A percentile compares a stretch with the other conserved stretches of the same genome.
These are phyloP conservation scores for Microctonus brassicae DNA, from an alignment of 2,888 invertebrate species.

Conservation along the genomic window DNA sequence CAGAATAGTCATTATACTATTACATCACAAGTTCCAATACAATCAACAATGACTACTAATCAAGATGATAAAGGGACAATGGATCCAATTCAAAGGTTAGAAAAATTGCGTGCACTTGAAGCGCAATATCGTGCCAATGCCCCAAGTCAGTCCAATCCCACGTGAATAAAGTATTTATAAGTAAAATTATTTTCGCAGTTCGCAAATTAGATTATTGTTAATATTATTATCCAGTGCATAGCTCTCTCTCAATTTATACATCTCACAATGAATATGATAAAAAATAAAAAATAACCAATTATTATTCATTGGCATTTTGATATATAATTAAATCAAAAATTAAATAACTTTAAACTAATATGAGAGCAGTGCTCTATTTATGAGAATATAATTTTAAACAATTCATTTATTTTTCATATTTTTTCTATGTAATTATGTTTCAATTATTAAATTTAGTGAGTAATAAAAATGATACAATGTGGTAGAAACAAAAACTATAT, in stretches of 20 bases:
- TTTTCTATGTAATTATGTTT: not conserved
- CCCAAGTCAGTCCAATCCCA: conserved; percentile 59
- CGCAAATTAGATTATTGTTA: conserved; percentile 17
- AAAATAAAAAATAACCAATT: not conserved
- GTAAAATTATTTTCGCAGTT: not conserved
- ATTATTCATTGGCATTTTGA: not conserved
- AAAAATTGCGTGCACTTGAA: conserved; percentile 63
- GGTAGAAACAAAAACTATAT: conserved; percentile 49
- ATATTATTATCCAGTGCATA: conserved; percentile 33
- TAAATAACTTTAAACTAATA: not conserved
- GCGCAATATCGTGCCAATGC: conserved; percentile 60
- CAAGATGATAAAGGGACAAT: conserved; percentile 59
- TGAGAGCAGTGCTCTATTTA: not conserved
- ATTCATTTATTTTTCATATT: not conserved
- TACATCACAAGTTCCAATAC: conserved; percentile 45
- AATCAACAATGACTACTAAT: conserved; percentile 45
- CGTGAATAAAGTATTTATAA: conserved; percentile 49
- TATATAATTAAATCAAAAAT: not conserved
- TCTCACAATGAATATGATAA: too few species aligned
- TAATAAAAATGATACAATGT: not conserved
- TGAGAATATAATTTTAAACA: not conserved
- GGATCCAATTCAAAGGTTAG: conserved; percentile 65
- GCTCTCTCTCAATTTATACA: not conserved
- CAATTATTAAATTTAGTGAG: not conserved
- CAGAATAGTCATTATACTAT: conserved; percentile 57